These are phyloP conservation scores for Cyclopterus lumpus DNA, from an alignment of 2,797 vertebrate genomes.

Conservation along the genomic window DNA sequence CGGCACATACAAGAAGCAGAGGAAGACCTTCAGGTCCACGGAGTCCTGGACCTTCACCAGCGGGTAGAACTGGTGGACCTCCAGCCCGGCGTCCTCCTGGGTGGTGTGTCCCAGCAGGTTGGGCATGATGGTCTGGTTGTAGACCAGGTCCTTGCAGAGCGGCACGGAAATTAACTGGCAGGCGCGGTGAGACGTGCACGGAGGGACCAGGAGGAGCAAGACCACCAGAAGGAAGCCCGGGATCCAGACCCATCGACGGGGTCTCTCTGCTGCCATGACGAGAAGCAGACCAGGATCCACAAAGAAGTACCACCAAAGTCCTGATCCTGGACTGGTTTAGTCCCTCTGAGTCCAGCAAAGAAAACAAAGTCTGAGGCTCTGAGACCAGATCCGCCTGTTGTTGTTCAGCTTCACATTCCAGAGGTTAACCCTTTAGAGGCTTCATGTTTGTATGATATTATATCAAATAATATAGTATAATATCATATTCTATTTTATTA, in stretches of 20 bases:
- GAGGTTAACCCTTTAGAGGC: too few species aligned
- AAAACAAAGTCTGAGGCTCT: too few species aligned
- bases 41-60: constrained; percentile 91
- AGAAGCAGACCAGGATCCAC: too few species aligned
- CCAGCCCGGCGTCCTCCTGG: constrained; percentile 91
- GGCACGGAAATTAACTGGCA: constrained; percentile 94
- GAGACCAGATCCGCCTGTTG: too few species aligned
- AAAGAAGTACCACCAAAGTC: not conserved
- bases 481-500: too few species aligned
- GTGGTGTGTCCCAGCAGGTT: constrained; percentile 90
- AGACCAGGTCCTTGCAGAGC: constrained; percentile 90
- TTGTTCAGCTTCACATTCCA: too few species aligned
- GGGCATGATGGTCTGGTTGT: constrained; percentile 93
- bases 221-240: constrained; percentile 58
- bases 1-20: constrained; percentile 94
- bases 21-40: constrained; percentile 89
- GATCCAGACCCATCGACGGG: not conserved
- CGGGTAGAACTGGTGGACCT: constrained; percentile 93
- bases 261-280: not conserved
- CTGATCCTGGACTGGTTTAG: not conserved
- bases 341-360: not conserved
- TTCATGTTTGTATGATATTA: too few species aligned
- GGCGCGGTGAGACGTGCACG: constrained; percentile 91
- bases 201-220: constrained; percentile 68
- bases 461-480: too few species aligned